phyloP scores from a whole-genome alignment of 2,888 invertebrate genomes.

The Xestia sexstrigata region DNA sequence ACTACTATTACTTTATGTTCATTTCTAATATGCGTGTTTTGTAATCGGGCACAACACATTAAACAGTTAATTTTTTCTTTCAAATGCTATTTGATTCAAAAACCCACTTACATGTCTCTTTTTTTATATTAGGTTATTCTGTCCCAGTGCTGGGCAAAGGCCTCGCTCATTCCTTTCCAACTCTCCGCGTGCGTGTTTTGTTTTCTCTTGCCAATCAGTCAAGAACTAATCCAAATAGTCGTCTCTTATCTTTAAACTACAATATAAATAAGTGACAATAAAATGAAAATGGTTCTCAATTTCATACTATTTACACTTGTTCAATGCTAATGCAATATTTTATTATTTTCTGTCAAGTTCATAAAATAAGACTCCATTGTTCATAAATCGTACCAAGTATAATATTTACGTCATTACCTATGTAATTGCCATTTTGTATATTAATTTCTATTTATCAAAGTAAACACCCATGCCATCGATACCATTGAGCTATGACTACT shows the following conservation, averaged over 20 bases:
- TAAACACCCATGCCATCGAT: neutral
- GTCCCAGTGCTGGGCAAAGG: too few relatives aligned
- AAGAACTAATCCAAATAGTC: too few relatives aligned
- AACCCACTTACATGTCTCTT: neutral
- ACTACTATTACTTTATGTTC: neutral
- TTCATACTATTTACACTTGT: slow-evolving; percentile 12
- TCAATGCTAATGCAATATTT: neutral
- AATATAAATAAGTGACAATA: neutral
- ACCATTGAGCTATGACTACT: too few relatives aligned
- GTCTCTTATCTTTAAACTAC: neutral
- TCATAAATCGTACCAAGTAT: slow-evolving; percentile 2
- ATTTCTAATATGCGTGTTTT: neutral
- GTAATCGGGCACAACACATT: neutral
- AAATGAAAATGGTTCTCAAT: slow-evolving; percentile 19
- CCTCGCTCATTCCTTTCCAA: too few relatives aligned
- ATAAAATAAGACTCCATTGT: slow-evolving; percentile 6
- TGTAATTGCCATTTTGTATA: neutral
- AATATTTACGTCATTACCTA: neutral
- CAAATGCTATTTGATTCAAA: slow-evolving; percentile 7
- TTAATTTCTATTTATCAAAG: neutral
- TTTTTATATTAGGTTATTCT: too few relatives aligned
- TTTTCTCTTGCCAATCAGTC: too few relatives aligned
- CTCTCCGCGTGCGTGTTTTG: too few relatives aligned
- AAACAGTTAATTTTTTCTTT: neutral
- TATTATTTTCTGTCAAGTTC: slow-evolving; percentile 28